Conservation (phyloP, 2,113 vertebrate species). For the Orycteropus afer region DNA sequence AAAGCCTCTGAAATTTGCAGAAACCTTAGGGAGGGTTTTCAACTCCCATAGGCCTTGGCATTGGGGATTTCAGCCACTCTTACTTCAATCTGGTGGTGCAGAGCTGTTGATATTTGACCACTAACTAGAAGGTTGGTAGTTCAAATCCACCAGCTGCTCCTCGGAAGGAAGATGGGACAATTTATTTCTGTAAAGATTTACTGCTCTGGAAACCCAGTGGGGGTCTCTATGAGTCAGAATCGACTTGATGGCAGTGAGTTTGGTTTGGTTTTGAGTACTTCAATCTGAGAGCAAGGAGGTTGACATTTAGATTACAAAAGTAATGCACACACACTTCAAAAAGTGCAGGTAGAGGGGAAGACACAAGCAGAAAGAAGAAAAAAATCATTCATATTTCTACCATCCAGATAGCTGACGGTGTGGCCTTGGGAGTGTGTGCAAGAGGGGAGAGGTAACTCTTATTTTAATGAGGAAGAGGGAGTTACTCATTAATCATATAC, state of each 20-base stretch:
- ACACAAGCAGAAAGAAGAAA: neutral
- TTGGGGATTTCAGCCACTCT: neutral
- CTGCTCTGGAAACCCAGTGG: too few relatives aligned
- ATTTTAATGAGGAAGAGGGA: neutral
- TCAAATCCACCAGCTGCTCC: too few relatives aligned
- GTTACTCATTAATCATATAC: neutral
- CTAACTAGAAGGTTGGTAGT: too few relatives aligned
- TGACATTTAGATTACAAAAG: neutral
- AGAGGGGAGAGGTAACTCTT: neutral
- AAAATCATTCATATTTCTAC: neutral
- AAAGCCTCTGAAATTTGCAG: neutral
- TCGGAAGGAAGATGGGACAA: too few relatives aligned
- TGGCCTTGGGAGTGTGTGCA: neutral
- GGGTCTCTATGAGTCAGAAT: too few relatives aligned
- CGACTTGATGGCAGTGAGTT: too few relatives aligned
- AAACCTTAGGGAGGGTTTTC: conserved; percentile 5
- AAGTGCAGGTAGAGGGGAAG: neutral
- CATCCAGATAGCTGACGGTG: neutral
- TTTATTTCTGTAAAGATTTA: too few relatives aligned
- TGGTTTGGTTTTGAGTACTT: too few relatives aligned
- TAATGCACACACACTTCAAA: neutral
- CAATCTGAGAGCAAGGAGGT: neutral
- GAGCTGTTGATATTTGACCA: too few relatives aligned
- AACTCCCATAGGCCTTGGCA: neutral
- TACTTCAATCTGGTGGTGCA: neutral